These are phyloP conservation scores for Polypterus bichir DNA, from an alignment of 2,113 vertebrate genomes.

Conservation along the genomic window DNA sequence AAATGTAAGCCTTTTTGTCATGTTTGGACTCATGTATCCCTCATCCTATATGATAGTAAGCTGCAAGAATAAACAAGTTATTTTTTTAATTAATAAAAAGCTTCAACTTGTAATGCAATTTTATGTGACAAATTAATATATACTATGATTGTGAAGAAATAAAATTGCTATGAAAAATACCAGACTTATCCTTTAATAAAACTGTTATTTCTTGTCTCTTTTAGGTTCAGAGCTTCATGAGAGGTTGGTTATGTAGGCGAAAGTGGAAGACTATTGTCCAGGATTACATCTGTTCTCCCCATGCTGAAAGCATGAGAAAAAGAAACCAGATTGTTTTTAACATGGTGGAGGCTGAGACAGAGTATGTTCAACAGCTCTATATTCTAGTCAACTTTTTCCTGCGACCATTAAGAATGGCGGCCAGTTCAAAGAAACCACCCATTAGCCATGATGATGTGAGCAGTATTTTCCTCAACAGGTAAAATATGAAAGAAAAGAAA, in stretches of 20 bases:
- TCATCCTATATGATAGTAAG: too few relatives aligned
- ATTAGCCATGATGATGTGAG: slow-evolving; percentile 91
- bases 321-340: slow-evolving; percentile 97
- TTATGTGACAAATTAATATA: too few relatives aligned
- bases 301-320: slow-evolving; percentile 96
- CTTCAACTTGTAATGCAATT: too few relatives aligned
- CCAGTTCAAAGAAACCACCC: slow-evolving; percentile 93
- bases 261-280: slow-evolving; percentile 98
- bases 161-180: too few relatives aligned
- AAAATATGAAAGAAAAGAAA: slow-evolving; percentile 1
- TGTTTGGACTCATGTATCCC: too few relatives aligned
- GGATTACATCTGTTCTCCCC: slow-evolving; percentile 97
- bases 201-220: slow-evolving; percentile 7
- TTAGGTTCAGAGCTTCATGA: slow-evolving; percentile 96
- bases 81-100: too few relatives aligned
- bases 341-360: slow-evolving; percentile 95
- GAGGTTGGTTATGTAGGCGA: slow-evolving; percentile 90
- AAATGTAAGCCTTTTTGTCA: too few relatives aligned
- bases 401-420: slow-evolving; percentile 86
- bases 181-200: too few relatives aligned
- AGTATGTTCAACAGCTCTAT: slow-evolving; percentile 90
- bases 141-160: too few relatives aligned
- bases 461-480: slow-evolving; percentile 98
- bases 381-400: slow-evolving; percentile 91
- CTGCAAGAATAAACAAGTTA: too few relatives aligned